Evolutionary conservation across 2,113 vertebrate genomes (phyloP).

Genomic region (Aegotheles bennettii): DNA sequence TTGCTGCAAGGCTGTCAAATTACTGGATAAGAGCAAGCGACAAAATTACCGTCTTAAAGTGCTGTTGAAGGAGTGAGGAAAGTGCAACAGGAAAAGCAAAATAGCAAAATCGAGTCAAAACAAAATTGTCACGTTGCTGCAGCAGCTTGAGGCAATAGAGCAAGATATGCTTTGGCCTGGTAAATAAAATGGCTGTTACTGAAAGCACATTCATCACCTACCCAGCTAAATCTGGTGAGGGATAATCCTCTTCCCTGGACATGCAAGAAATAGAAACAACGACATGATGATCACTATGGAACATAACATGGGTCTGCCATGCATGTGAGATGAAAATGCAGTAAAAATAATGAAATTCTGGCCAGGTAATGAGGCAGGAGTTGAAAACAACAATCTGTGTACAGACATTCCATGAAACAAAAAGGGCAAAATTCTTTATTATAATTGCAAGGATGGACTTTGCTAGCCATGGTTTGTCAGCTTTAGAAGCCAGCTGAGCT

Average conservation of each 20-base stretch:
- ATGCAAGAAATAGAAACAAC: slow-evolving; percentile 80
- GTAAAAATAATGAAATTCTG: neutral
- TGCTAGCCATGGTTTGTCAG: neutral
- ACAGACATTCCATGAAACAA: neutral
- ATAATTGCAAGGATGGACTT: neutral
- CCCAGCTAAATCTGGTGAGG: slow-evolving; percentile 94
- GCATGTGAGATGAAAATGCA: neutral
- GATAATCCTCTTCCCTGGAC: slow-evolving; percentile 90
- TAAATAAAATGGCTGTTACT: slow-evolving; percentile 31
- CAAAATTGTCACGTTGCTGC: neutral
- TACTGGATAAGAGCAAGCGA: slow-evolving; percentile 20
- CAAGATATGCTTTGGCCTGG: slow-evolving; percentile 62
- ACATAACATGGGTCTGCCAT: neutral
- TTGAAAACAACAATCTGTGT: neutral
- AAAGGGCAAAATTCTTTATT: neutral
- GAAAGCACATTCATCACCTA: slow-evolving; percentile 77
- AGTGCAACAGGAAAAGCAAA: slow-evolving; percentile 7
- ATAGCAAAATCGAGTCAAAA: neutral
- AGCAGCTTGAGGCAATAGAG: neutral
- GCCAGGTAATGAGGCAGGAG: neutral
- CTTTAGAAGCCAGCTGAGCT: neutral
- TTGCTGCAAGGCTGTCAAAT: neutral
- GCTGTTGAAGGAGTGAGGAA: slow-evolving; percentile 5
- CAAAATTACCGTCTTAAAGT: neutral
- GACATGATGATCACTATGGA: slow-evolving; percentile 27